A percentile compares a stretch with the other conserved stretches of the same genome.
phyloP scores from a whole-genome alignment of 2,797 vertebrate species.

The Gallinago nigripennis region DNA sequence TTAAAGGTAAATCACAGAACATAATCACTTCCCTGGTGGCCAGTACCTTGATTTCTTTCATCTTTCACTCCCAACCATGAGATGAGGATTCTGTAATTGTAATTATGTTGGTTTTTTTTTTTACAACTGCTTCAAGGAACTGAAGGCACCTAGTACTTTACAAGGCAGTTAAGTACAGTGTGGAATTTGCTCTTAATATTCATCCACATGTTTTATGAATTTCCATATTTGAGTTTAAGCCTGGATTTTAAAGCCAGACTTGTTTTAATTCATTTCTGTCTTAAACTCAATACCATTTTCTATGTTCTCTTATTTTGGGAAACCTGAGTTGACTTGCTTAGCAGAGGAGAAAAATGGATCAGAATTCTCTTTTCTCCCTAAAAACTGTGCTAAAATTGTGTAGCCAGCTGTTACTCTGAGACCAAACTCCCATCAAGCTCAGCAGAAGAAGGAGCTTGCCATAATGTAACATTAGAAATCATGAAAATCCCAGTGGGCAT shows the following conservation, averaged over 20 bases:
- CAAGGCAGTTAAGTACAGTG: neutral
- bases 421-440: neutral
- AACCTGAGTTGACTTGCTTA: neutral
- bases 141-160: neutral
- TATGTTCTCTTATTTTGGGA: neutral
- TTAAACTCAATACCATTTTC: neutral
- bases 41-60: neutral
- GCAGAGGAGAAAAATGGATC: neutral
- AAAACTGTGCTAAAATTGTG: neutral
- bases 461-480: constrained; percentile 72
- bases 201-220: neutral
- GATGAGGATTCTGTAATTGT: neutral
- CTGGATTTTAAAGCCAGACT: neutral
- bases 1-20: neutral
- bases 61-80: neutral
- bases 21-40: neutral
- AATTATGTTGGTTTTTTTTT: neutral
- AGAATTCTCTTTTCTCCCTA: neutral
- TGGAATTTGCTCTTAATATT: neutral
- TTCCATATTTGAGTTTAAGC: neutral
- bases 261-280: neutral
- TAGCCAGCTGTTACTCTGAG: neutral
- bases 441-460: constrained; percentile 11
- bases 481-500: constrained; percentile 54
- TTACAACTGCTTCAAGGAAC: neutral